Evolutionary conservation across 2,113 vertebrate species (phyloP).

Genomic region (Apodemus speciosus): DNA sequence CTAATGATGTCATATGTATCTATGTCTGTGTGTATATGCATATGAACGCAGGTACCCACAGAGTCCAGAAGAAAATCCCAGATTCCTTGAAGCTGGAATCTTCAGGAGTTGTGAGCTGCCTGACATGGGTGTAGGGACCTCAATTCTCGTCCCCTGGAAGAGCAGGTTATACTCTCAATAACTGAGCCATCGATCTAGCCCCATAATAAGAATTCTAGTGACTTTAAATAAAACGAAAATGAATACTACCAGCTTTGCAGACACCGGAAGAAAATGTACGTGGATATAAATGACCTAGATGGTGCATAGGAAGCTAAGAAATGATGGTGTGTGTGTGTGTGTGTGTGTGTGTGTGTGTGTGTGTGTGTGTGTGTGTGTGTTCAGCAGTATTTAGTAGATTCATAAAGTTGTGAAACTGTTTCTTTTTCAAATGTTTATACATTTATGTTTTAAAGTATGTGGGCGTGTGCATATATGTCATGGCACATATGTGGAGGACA

Average conservation of each 20-base stretch:
- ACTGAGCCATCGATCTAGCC: background rate
- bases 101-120: background rate
- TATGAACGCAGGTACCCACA: background rate
- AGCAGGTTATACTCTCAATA: background rate
- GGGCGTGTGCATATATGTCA: background rate
- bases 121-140: background rate
- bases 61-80: background rate
- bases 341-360: background rate
- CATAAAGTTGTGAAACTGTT: background rate
- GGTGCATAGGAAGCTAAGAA: background rate
- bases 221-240: slow-evolving; percentile 2
- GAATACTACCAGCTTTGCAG: background rate
- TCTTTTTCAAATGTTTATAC: background rate
- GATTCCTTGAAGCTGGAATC: background rate
- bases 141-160: background rate
- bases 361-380: background rate
- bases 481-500: background rate
- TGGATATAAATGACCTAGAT: background rate
- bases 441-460: background rate
- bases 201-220: background rate
- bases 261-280: background rate
- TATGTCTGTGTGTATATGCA: background rate
- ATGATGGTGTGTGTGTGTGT: background rate
- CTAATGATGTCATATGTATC: background rate
- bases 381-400: background rate